Percentiles rank a stretch among this genome's conserved stretches.
phyloP scores from a whole-genome alignment of 2,113 vertebrate genomes.

The Romanogobio albipinnatus region DNA sequence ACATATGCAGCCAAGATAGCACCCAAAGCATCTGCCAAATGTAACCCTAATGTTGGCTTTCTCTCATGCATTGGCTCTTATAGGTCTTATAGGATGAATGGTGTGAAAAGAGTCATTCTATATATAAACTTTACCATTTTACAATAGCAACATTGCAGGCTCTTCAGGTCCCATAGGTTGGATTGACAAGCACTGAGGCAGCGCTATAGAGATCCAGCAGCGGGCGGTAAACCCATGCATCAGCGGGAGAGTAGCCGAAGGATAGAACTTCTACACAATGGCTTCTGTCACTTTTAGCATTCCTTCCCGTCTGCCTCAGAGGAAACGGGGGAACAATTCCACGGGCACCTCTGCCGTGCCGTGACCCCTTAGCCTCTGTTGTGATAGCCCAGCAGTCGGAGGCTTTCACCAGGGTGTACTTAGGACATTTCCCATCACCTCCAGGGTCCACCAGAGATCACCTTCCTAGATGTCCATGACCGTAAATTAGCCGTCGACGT shows the following conservation, averaged over 20 bases:
- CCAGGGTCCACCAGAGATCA: conserved; percentile 55
- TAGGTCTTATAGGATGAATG: background rate
- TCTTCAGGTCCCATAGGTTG: conserved; percentile 46
- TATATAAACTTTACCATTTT: background rate
- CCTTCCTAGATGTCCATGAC: conserved; percentile 57
- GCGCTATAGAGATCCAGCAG: conserved; percentile 50
- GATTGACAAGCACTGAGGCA: conserved; percentile 62
- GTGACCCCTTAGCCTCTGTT: conserved; percentile 57
- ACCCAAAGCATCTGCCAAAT: conserved; percentile 42
- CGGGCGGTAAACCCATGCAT: background rate
- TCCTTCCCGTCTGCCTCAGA: conserved; percentile 61
- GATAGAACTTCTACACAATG: conserved; percentile 65
- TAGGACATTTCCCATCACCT: conserved; percentile 21
- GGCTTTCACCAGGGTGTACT: background rate
- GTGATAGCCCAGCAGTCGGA: conserved; percentile 45
- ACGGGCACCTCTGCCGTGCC: conserved; percentile 58
- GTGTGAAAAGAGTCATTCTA: conserved; percentile 6
- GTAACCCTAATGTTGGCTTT: background rate
- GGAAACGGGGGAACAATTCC: conserved; percentile 70
- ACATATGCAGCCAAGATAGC: conserved; percentile 51
- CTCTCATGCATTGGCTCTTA: background rate
- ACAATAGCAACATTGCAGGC: conserved; percentile 1
- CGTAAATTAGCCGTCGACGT: conserved; percentile 60
- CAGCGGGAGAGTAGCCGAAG: conserved; percentile 49
- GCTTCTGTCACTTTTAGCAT: conserved; percentile 68